These are phyloP conservation scores for Aphidius colemani DNA, from an alignment of 2,888 invertebrate species.

Conservation along the genomic window DNA sequence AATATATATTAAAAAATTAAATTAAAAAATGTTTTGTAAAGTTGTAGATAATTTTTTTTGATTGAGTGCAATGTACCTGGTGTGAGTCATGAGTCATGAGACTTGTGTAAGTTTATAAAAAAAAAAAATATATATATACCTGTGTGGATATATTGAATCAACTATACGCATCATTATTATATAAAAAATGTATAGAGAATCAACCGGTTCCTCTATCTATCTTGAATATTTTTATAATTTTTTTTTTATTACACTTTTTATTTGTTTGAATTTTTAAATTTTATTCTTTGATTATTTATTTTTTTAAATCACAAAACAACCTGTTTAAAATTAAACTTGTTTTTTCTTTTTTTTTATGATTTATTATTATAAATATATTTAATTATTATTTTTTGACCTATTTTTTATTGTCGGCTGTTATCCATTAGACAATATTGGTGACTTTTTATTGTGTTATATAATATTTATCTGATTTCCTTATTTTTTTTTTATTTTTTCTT, in stretches of 20 bases:
- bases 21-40: constrained; percentile 21
- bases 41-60: constrained; percentile 24
- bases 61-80: constrained; percentile 54
- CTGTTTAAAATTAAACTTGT: no score
- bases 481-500: no score
- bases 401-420: no score
- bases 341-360: no score
- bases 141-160: constrained; percentile 7
- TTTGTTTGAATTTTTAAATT: no score
- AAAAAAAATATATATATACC: constrained; percentile 33
- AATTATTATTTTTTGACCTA: no score
- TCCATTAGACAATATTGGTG: no score
- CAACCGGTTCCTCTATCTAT: constrained; percentile 21
- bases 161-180: background rate
- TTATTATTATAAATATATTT: no score
- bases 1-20: background rate
- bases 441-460: no score
- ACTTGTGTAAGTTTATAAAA: constrained; percentile 30
- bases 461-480: no score
- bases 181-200: background rate
- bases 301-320: no score
- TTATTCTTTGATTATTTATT: background rate
- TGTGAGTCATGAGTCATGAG: constrained; percentile 42
- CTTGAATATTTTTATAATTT: constrained; percentile 2
- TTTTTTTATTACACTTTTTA: background rate